phyloP scores from a whole-genome alignment of 2,797 vertebrate genomes.

The Smutsia gigantea region DNA sequence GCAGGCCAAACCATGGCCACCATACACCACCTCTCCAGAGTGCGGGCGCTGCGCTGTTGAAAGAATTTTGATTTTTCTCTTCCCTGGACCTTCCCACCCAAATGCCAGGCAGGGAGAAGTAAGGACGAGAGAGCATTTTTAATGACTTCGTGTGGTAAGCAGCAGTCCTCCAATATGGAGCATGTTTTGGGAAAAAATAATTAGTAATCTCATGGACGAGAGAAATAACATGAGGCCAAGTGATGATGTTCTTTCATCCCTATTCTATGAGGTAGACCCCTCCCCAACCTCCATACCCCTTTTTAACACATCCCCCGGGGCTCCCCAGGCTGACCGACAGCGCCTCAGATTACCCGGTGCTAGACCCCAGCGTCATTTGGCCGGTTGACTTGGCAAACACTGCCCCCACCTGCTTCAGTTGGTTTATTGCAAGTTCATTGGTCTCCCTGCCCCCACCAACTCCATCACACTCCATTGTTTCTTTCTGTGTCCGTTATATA shows the following conservation, averaged over 20 bases:
- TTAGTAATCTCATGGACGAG: not conserved
- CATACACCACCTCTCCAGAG: not conserved
- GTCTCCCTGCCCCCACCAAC: not conserved
- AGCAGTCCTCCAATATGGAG: not conserved
- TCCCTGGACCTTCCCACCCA: not conserved
- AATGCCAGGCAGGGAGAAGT: not conserved
- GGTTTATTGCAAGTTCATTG: constrained; percentile 91
- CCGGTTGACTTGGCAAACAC: constrained; percentile 86
- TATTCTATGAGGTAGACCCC: not conserved
- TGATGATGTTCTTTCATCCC: not conserved
- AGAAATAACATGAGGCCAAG: not conserved
- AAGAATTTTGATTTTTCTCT: constrained; percentile 14
- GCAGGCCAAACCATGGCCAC: not conserved
- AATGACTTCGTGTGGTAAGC: not conserved
- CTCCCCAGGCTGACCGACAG: constrained; percentile 69
- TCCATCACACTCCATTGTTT: constrained; percentile 62
- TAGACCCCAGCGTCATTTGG: constrained; percentile 79
- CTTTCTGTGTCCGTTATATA: constrained; percentile 59
- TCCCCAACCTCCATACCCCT: not conserved
- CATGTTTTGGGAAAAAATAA: not conserved
- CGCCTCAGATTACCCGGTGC: constrained; percentile 79
- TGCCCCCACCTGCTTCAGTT: constrained; percentile 91
- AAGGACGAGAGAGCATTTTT: not conserved
- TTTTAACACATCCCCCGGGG: not conserved
- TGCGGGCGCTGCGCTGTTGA: not conserved